Evolutionary conservation across 1,140 invertebrate species (phyloP), one percentile per base, ranked within the genome.

Genomic region (Diabrotica virgifera): DNA sequence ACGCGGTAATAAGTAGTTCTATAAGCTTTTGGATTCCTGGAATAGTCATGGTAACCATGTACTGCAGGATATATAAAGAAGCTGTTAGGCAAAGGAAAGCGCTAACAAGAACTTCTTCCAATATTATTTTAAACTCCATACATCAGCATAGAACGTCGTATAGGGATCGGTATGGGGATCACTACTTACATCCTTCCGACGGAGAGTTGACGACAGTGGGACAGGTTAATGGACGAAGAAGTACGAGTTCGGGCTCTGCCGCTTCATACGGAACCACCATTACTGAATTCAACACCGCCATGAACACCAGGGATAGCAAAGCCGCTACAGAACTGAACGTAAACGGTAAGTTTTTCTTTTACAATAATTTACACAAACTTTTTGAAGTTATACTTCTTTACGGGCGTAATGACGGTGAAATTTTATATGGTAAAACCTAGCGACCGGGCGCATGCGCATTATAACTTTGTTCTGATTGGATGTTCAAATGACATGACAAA

Each of bases 21-120:
- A 89, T 97, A 9, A 96, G 94, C 8, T 97, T 97, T 79, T 97
- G 95, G 94, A 94, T 96, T 75, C 95, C 95, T 3, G 93, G 93
- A n/a, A 78, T 94, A 60, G 92, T 96, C 38, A 97, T 97, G 94
- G 87, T 96, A 62, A 90, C 91, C 53, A 95, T 96, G 86, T 97
- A 97, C 79, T 91, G 84, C 80, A 86, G 86, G 73, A 95, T 95
- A 77, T 96, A 92, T 81, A 88, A 91, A 73, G 94, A 96, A 79
- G 95, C 95, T 0, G 88, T 94, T 2, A 84, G 92, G 50, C 94
- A 97, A 79, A 85, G 94, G 67, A 93, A 93, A 74, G 92, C 92
- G 0, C 78, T 94, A 9, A 90, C 89, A 51, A 81, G 90, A 60
- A 92, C 90, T 7, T 91, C 89, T 13, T 91, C 89, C 65, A 92